Evolutionary conservation across 2,888 invertebrate genomes (phyloP), one percentile per base, ranked within the genome.

Genomic region (Eupelmus urozonus): DNA sequence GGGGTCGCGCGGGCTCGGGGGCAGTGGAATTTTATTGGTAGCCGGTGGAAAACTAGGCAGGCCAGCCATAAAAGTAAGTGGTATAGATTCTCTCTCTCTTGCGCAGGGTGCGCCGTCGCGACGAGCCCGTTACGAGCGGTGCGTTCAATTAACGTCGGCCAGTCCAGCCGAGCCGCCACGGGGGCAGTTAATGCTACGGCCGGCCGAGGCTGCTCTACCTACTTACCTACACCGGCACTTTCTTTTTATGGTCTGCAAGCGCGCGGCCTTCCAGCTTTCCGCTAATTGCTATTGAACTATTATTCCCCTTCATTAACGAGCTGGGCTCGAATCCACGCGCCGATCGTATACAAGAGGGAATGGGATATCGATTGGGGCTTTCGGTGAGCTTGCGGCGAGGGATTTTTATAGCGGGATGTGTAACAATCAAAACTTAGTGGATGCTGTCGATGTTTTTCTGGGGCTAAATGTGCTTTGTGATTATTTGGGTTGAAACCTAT

Each of bases 251-350:
- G 83, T 78, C 84, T 81, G 82, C 83, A 83, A 85, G 84, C 78
- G 65, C 65, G 16, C n/a, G 42, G 57, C 73, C 34, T 51, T 40
- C 29, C 53, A 25, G 40, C 73, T 34, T 57, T 84, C 85, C 85
- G 86, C 87, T 89, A 89, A 89, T 89, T 90, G 89, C 88, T 88
- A 90, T 89, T 87, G 89, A 89, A 89, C 89, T 88, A 85, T 89
- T 89, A 89, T 87, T 62, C 42, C 20, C 55, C 62, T 55, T 66
- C 71, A 49, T 71, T 59, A 62, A 62, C 66, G 70, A 77, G 40
- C 53, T 2, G 16, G 16, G 16, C 34, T 34, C 34, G 34, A 34
- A 3, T 34, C 34, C n/a, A 9, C 34, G 34, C 34, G 9, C 34
- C 34, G 34, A 45, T 45, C 45, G 45, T 13, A 45, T 34, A 5